Evolutionary conservation across 2,797 vertebrate genomes (phyloP), one percentile per base, ranked within the genome.

Genomic region (Gymnoscopelus braueri): DNA sequence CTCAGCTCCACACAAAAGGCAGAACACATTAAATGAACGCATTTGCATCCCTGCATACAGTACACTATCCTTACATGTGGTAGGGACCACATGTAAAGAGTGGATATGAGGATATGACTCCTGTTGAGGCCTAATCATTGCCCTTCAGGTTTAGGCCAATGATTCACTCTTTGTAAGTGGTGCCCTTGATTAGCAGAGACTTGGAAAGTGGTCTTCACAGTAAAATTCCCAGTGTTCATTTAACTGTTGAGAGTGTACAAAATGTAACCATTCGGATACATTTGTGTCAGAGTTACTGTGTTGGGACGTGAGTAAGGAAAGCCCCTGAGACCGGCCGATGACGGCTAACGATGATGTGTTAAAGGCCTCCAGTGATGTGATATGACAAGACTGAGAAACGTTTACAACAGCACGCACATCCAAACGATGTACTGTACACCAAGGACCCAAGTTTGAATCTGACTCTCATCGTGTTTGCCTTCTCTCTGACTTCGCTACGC

Each of bases 331-430:
- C 60, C n/a, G n/a, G n/a, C 79, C 81, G 72, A 81, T 84, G 66
- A 63, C 54, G 53, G 66, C 72, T 77, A 80, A 79, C 76, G 63
- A 63, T 77, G 55, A 84, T 81, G 83, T 82, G 72, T 81, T 81
- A 77, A 84, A 86, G 75, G 79, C 77, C 80, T 68, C 68, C 7
- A 23, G 50, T 72, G 65, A 80, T 85, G 75, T 77, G 72, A 84
- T 70, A 48, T 78, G 78, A 84, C 76, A 68, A 76, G 71, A 84
- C 26, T 29, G 26, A 29, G 26, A 29, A 4, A 44, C 39, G 9
- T 39, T 39, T 39, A 39, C 35, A 39, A 39, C 39, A 44, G 39
- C 39, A 44, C 8, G 39, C 39, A 44, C 39, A 44, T 44, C 39
- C 39, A 44, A 8, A 44, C 39, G 8, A 44, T 44, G 39, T 35